Base-by-base conservation (phyloP, 2,797 vertebrate genomes). In the Sebastes dallii region DNA sequence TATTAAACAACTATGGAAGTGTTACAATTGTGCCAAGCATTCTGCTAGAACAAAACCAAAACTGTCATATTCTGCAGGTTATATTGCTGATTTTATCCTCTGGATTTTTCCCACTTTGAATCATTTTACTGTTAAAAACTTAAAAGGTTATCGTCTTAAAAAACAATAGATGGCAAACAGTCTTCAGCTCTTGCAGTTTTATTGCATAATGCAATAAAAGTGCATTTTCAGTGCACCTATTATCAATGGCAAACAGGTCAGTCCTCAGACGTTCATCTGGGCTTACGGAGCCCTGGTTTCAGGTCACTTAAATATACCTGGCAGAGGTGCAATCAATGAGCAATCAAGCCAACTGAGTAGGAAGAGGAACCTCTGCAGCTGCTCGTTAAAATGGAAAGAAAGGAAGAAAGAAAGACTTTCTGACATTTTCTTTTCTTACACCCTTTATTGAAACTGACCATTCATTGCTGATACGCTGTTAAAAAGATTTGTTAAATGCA, bases 301-400 rank as follows among this genome's bases (percentile, higher is more conserved):
- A 59, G 25, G 52, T 20, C 9, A 18, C 13, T 56, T 66, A 32
- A 32, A 67, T 59, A 50, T 10, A 58, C 18, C 39, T 22, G 25
- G 2, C 66, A 62, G 24, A 70, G 75, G 18, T 39, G 50, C 24
- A 39, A 56, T 42, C 46, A 30, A 42, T 55, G 34, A 42, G 46
- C 55, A 32, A 61, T 76, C 74, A 60, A 25, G n/a, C 14, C 7
- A 32, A 32, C 1, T 56, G 25, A 64, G 12, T 16, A 22, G 42
- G 61, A 29, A n/a, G 6, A 76, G 8, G 12, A 76, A 25, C 20
- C 52, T 24, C n/a, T 66, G 36, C 42, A 60, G 58, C 32, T 62
- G 61, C 18, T 25, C 2, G 3, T 14, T 39, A 14, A 50, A 66
- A 11, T 20, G 25, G 39, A 16, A 18, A 64, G 18, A 27, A 24